Evolutionary conservation across 2,113 vertebrate genomes (phyloP).

Genomic region (Ptilorrhoa leucosticta): DNA sequence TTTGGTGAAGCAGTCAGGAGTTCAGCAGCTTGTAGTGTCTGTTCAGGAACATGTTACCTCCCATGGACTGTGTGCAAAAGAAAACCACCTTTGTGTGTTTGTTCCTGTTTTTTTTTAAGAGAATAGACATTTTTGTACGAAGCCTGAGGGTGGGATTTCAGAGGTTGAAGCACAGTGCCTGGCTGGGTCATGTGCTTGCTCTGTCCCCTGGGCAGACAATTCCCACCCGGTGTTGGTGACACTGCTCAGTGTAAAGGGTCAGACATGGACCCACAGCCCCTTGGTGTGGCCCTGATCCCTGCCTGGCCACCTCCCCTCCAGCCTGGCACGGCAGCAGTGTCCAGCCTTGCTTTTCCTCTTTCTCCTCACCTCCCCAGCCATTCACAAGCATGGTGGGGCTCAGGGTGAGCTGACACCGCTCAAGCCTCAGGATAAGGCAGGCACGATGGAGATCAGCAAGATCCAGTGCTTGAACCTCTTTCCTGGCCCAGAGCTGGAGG

Average conservation of each 20-base stretch:
- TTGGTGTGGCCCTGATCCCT: fast-evolving
- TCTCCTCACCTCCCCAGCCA: background rate
- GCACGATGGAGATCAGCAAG: background rate
- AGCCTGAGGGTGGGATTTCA: background rate
- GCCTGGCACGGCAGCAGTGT: background rate
- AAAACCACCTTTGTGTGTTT: background rate
- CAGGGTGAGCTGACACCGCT: background rate
- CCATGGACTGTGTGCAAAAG: background rate
- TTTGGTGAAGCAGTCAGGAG: background rate
- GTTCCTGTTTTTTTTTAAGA: background rate
- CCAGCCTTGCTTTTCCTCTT: background rate
- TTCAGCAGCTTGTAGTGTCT: background rate
- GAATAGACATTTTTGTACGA: background rate
- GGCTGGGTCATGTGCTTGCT: background rate
- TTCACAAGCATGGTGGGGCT: fast-evolving
- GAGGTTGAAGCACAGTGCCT: background rate
- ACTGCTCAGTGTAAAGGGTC: fast-evolving
- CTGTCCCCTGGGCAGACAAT: background rate
- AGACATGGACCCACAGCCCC: background rate
- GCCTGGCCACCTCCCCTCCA: background rate
- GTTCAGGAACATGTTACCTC: background rate
- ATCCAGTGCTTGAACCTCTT: background rate
- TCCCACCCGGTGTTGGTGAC: fast-evolving
- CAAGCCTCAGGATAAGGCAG: background rate
- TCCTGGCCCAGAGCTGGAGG: background rate